Evolutionary conservation across 1,140 invertebrate species (phyloP).

Genomic region (Drosophila kohkoa): DNA sequence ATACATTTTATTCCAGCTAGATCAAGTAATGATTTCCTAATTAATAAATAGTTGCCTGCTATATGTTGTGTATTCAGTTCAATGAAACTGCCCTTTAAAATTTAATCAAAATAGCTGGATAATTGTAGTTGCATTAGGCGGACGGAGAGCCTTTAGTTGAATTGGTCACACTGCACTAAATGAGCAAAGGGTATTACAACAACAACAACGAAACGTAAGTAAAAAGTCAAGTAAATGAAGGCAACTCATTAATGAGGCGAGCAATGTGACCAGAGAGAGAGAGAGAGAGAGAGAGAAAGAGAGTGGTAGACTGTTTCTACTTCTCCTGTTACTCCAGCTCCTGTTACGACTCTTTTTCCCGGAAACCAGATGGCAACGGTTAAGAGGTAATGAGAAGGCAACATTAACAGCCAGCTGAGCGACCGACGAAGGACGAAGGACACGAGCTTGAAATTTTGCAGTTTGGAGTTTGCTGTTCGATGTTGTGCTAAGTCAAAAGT

Average conservation of each 20-base stretch:
- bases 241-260: slow-evolving; percentile 49
- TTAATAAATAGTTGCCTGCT: too few species aligned
- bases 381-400: background rate
- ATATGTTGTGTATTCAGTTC: too few species aligned
- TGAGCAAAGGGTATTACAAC: background rate
- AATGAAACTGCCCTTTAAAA: too few species aligned
- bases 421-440: background rate
- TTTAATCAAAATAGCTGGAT: too few species aligned
- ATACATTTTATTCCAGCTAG: too few species aligned
- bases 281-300: background rate
- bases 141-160: background rate
- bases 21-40: too few species aligned
- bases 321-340: background rate
- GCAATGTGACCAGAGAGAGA: slow-evolving; percentile 20
- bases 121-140: too few species aligned
- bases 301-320: background rate
- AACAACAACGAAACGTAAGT: slow-evolving; percentile 21
- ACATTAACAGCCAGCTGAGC: slow-evolving; percentile 3
- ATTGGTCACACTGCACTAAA: too few species aligned
- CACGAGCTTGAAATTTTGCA: slow-evolving; percentile 2
- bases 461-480: background rate
- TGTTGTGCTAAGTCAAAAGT: slow-evolving; percentile 26
- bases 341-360: background rate
- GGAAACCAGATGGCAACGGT: background rate
- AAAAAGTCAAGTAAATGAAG: slow-evolving; percentile 36